Conservation (phyloP, 1,140 invertebrate species). For the Neotoxoptera formosana region DNA sequence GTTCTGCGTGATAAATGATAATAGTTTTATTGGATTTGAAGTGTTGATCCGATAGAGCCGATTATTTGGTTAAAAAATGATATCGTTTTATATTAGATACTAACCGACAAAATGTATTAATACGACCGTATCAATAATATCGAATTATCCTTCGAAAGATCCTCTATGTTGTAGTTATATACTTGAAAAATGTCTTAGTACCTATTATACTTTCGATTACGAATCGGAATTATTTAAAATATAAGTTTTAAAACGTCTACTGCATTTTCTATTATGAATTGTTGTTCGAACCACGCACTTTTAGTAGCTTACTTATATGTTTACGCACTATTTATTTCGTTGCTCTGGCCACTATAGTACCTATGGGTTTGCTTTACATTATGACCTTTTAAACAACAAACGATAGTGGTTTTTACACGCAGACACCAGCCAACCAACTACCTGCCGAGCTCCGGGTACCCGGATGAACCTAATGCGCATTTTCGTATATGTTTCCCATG, state of each 20-base stretch:
- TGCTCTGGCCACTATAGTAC: background rate
- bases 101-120: background rate
- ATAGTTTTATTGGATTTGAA: background rate
- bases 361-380: background rate
- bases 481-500: conserved; percentile 22
- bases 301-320: background rate
- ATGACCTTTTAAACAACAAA: conserved; percentile 31
- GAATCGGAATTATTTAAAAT: background rate
- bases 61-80: background rate
- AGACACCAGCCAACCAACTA: background rate
- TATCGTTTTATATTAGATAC: background rate
- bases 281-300: conserved; percentile 5
- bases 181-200: background rate
- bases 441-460: background rate
- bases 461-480: background rate
- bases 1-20: background rate
- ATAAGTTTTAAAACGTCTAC: background rate
- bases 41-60: background rate
- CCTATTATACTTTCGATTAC: background rate
- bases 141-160: background rate
- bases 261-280: background rate
- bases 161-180: background rate
- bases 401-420: conserved; percentile 11
- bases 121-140: background rate
- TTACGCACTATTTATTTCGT: background rate